A percentile compares a stretch with the other conserved stretches of the same genome.
Evolutionary conservation across 2,113 vertebrate species (phyloP).

Genomic region (Bufo gargarizans): DNA sequence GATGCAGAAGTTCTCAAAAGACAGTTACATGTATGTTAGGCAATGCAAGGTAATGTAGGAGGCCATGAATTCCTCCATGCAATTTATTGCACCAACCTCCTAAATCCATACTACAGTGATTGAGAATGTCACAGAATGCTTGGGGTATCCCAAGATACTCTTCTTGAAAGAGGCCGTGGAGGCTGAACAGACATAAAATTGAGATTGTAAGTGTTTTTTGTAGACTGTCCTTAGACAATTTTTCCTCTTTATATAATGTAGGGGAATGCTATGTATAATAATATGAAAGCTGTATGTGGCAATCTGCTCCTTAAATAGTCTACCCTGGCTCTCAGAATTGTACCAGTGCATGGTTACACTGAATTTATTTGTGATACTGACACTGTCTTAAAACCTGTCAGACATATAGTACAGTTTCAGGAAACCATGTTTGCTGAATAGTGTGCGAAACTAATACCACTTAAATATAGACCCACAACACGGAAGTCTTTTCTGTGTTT

Average conservation of each 20-base stretch:
- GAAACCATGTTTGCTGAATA: constrained; percentile 19
- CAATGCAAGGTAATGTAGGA: too few relatives aligned
- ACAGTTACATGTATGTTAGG: too few relatives aligned
- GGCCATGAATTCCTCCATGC: too few relatives aligned
- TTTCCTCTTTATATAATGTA: background rate
- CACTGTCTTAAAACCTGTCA: background rate
- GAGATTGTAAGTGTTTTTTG: background rate
- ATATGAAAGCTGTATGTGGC: background rate
- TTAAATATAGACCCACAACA: constrained; percentile 12
- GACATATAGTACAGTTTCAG: background rate
- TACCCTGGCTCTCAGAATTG: background rate
- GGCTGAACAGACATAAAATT: background rate
- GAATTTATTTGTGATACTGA: background rate
- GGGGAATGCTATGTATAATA: background rate
- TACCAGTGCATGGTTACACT: background rate
- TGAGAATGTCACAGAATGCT: too few relatives aligned
- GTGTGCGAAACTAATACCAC: constrained; percentile 17
- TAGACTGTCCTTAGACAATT: background rate
- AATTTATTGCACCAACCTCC: too few relatives aligned
- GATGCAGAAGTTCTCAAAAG: too few relatives aligned
- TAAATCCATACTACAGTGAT: too few relatives aligned
- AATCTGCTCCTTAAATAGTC: background rate
- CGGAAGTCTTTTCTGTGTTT: constrained; percentile 34
- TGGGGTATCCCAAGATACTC: too few relatives aligned
- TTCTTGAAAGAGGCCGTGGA: background rate